Evolutionary conservation across 2,113 vertebrate genomes (phyloP).

Genomic region (Callipepla californica): DNA sequence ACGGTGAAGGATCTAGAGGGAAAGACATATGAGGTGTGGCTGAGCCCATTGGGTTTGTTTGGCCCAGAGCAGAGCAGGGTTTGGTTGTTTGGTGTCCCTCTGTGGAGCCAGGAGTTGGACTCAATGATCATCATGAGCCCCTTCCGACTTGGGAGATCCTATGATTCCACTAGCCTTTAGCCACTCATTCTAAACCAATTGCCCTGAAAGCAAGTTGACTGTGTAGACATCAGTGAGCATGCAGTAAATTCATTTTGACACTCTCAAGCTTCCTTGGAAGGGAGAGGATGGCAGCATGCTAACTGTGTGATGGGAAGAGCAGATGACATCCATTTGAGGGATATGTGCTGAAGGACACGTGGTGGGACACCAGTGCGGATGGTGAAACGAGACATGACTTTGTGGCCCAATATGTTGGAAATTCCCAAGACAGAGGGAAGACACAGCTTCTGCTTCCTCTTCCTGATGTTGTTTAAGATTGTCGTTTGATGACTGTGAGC

Average conservation of each 20-base stretch:
- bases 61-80: too few species aligned
- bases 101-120: background rate
- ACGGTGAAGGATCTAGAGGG: too few species aligned
- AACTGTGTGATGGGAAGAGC: background rate
- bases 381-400: background rate
- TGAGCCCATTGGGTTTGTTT: too few species aligned
- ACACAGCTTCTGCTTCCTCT: conserved; percentile 31
- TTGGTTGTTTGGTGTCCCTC: background rate
- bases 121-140: background rate
- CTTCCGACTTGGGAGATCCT: background rate
- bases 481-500: background rate
- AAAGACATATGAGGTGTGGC: too few species aligned
- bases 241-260: background rate
- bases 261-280: background rate
- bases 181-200: background rate
- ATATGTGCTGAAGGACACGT: background rate
- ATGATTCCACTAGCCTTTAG: background rate
- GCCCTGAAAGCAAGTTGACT: fast-evolving
- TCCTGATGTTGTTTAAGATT: background rate
- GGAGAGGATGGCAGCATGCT: background rate
- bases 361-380: background rate
- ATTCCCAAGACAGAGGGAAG: background rate
- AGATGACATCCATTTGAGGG: background rate
- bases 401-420: background rate
- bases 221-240: fast-evolving